Evolutionary conservation across 2,113 vertebrate species (phyloP), one percentile per base, ranked within the genome.

Genomic region (Scalopus aquaticus): DNA sequence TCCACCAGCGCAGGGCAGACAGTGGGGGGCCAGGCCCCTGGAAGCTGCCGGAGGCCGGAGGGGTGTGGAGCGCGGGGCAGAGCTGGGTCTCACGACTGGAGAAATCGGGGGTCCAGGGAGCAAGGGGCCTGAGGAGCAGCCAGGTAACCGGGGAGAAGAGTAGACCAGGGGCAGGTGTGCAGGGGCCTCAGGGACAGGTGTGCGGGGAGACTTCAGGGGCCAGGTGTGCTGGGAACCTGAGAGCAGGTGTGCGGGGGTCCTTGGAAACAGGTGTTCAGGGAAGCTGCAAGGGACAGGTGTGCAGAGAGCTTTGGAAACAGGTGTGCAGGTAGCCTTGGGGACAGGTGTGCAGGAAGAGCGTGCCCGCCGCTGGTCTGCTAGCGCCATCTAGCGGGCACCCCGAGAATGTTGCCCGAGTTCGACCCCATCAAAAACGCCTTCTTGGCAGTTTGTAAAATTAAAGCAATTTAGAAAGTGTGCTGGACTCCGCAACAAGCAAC

Each of bases 371-470:
- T 49, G 70, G 85, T 96, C 80, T 93, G 30, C 6, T n/a, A 0
- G 80, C 80, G 24, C 96, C 97, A 97, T 76, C 97, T 97, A 69
- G 92, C 72, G 97, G 95, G 22, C 0, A 0, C 26, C 28, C 32
- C 8, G 91, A 89, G 35, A 69, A 70, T n/a, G 69, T 19, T 3
- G 13, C 35, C 82, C 10, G 20, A 6, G 19, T 13, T 8, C 12
- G 6, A 72, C 49, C 11, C 49, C 0, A 20, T 39, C 28, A 51
- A 42, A 51, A 92, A 30, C 2, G 28, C 22, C 82, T 26, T 17
- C 30, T n/a, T 9, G 6, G 49, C 51, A 16, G 9, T 6, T 54
- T 15, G 72, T 10, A 24, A 76, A 77, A 69, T 28, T 10, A 17
- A 37, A 89, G 69, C 35, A 16, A 10, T 5, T 39, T 26, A 51